Conservation (phyloP, 2,113 vertebrate genomes). For the Eubucco bourcierii region DNA sequence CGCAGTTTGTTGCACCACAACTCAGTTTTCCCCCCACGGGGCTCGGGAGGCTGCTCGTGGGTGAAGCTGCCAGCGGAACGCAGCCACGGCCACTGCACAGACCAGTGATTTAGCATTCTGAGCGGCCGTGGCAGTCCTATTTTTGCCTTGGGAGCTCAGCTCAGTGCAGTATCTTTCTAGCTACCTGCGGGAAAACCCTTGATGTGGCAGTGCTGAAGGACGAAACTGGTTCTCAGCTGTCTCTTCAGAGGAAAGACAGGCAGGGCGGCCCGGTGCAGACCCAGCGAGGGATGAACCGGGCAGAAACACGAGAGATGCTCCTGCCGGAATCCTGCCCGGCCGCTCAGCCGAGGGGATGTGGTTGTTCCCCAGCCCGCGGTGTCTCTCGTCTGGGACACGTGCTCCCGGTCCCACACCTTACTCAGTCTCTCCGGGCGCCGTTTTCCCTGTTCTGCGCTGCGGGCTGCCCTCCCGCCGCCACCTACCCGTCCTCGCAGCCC, state of each 20-base stretch:
- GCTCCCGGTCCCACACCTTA: not conserved
- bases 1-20: accelerated
- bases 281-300: not conserved
- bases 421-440: not conserved
- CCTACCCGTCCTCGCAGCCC: not conserved
- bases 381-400: no score
- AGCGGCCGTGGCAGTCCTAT: accelerated
- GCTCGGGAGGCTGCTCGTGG: not conserved
- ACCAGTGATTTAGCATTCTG: accelerated
- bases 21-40: not conserved
- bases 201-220: not conserved
- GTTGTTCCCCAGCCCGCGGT: not conserved
- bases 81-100: accelerated
- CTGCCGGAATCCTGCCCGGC: not conserved
- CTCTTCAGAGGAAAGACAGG: accelerated
- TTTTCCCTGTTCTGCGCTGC: not conserved
- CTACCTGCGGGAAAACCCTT: accelerated
- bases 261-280: not conserved
- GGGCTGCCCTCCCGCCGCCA: not conserved
- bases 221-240: not conserved
- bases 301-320: not conserved
- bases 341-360: no score
- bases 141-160: not conserved
- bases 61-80: not conserved
- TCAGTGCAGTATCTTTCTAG: accelerated